Evolutionary conservation across 1,140 invertebrate species (phyloP).

Genomic region (Conopomorpha cramerella): DNA sequence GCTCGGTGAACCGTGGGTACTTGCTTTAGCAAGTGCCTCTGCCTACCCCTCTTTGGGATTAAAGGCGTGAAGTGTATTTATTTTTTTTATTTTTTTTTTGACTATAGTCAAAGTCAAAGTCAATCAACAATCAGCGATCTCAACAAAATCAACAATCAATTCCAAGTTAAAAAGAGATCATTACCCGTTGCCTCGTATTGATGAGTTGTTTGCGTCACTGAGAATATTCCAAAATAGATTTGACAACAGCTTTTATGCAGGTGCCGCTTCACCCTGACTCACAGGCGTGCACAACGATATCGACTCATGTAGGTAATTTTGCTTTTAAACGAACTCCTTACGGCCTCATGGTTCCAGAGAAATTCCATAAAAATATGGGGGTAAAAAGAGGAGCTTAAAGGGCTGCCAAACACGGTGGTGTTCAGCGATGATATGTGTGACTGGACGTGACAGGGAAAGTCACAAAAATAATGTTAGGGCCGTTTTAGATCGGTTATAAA

Average conservation of each 20-base stretch:
- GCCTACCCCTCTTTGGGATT: too few species aligned
- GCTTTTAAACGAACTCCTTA: slow-evolving; percentile 15
- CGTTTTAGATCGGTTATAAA: slow-evolving; percentile 9
- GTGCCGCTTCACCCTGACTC: slow-evolving; percentile 14
- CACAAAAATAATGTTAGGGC: slow-evolving; percentile 13
- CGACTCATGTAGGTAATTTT: slow-evolving; percentile 23
- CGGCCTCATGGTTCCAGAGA: slow-evolving; percentile 21
- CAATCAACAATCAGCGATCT: too few species aligned
- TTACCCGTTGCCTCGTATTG: slow-evolving; percentile 21
- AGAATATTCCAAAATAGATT: slow-evolving; percentile 19
- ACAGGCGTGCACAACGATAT: slow-evolving; percentile 14
- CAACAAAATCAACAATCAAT: slow-evolving; percentile 17
- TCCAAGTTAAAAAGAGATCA: slow-evolving; percentile 15
- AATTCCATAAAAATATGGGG: slow-evolving; percentile 26
- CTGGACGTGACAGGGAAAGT: slow-evolving; percentile 6
- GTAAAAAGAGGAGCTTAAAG: slow-evolving; percentile 15
- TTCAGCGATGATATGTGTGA: slow-evolving; percentile 24
- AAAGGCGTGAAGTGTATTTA: too few species aligned
- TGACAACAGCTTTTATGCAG: slow-evolving; percentile 18
- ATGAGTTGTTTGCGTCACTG: slow-evolving; percentile 19
- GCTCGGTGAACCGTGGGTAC: too few species aligned
- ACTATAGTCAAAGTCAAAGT: too few species aligned
- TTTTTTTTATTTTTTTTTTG: too few species aligned
- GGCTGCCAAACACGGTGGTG: slow-evolving; percentile 8
- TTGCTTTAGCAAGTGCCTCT: too few species aligned